phyloP scores from a whole-genome alignment of 2,113 vertebrate genomes.

The Cnemophilus loriae region DNA sequence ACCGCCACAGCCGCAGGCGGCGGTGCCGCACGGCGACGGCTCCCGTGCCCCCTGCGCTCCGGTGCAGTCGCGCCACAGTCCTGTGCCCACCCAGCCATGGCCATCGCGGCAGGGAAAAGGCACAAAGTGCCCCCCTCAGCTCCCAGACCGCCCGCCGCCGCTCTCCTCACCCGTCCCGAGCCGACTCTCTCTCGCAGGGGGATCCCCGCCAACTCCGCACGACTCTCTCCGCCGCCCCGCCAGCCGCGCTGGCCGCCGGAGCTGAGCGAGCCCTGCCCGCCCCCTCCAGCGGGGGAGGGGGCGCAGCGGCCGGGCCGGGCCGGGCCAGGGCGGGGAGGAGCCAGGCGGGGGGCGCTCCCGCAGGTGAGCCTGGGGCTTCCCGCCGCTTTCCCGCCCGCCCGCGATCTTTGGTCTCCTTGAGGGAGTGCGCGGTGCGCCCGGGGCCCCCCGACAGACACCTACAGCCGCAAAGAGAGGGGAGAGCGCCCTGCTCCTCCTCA shows the following conservation, averaged over 20 bases:
- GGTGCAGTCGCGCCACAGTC: neutral
- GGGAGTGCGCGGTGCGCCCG: neutral
- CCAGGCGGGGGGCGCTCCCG: neutral
- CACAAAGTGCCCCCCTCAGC: no score
- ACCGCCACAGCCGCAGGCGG: neutral
- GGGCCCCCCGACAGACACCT: accelerated
- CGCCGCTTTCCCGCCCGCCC: neutral
- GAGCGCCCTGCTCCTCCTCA: accelerated
- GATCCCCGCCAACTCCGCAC: neutral
- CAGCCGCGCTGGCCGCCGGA: neutral
- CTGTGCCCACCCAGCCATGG: neutral
- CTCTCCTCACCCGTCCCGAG: neutral
- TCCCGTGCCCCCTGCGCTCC: neutral
- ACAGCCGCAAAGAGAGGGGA: accelerated
- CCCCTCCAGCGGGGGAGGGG: neutral
- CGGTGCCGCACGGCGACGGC: neutral
- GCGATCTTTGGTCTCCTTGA: neutral
- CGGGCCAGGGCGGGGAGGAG: neutral
- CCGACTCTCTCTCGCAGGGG: neutral
- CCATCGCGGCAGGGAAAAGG: neutral
- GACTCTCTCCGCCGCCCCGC: neutral
- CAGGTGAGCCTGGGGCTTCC: neutral
- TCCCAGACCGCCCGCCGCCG: neutral
- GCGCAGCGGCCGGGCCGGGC: neutral
- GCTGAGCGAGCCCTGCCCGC: neutral